Base-by-base conservation (phyloP, 64 coral and sea anemone genomes). In the Catalaphyllia jardinei region DNA sequence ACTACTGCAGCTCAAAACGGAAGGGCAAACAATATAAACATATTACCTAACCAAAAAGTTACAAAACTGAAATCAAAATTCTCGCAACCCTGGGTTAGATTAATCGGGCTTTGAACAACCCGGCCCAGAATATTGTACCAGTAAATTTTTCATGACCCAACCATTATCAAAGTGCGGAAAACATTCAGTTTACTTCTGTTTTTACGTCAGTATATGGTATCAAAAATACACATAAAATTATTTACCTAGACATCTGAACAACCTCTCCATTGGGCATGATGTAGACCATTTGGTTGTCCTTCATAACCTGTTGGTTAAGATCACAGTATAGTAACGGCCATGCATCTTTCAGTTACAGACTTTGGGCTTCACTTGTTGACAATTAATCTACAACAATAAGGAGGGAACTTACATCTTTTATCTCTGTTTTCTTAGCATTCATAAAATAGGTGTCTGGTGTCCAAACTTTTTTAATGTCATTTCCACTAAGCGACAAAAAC, bases 381-480 rank as follows among this genome's bases (percentile, higher is more conserved):
- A 69, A n/a, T 4, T 24, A 28, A 57, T 14, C 10, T 15, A 14
- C 9, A 57, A 57, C 15, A 57, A 57, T 14, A 16, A 57, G 54
- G 2, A 57, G 10, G 16, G 8, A 78, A 78, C 79, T 82, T 59
- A 82, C 79, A 19, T 82, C 28, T 31, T 82, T 82, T 33, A 82
- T 82, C 25, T 63, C 50, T 50, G 94, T 89, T 15, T 71, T 22
- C 49, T 96, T 96, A 18, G 92, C 91, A 18, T 96, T 96, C 33
- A 96, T 88, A 63, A 96, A 96, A 72, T 93, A 93, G 0, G 94
- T 96, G 31, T 96, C 94, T 10, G 91, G 94, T 24, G 94, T 93
- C 94, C 94, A 96, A 64, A 89, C 89, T 0, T 80, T 60, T 10
- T 89, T 82, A 15, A 91, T 90, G 1, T 91, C 91, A 18, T 93